Evolutionary conservation across 2,888 invertebrate species (phyloP).

Genomic region (Spilosoma lubricipeda): DNA sequence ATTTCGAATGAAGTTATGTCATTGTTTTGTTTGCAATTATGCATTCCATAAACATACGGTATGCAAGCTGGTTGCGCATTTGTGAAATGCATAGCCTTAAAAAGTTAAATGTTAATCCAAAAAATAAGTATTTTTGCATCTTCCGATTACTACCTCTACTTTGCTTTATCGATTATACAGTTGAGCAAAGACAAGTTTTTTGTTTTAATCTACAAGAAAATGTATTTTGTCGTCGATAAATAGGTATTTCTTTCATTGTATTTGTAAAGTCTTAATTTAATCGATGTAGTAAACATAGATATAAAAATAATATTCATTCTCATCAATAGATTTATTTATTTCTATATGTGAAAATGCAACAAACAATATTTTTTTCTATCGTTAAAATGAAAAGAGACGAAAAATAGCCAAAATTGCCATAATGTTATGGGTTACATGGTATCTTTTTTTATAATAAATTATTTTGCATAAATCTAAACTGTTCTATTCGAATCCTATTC

Average conservation of each 20-base stretch:
- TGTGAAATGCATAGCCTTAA: slow-evolving; percentile 3
- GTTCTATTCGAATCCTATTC: slow-evolving; percentile 40
- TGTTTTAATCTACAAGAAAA: slow-evolving; percentile 19
- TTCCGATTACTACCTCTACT: slow-evolving; percentile 58
- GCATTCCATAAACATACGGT: not conserved
- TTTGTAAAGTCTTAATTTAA: slow-evolving; percentile 28
- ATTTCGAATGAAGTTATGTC: not conserved
- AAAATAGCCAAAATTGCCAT: not conserved
- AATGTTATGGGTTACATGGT: not conserved
- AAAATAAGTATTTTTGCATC: slow-evolving; percentile 50
- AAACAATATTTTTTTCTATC: not conserved
- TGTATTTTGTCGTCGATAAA: slow-evolving; percentile 33
- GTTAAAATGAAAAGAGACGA: not conserved
- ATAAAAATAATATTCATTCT: too few species aligned
- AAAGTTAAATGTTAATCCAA: slow-evolving; percentile 34
- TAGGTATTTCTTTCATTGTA: slow-evolving; percentile 22
- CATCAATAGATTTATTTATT: not conserved
- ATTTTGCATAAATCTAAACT: slow-evolving; percentile 34
- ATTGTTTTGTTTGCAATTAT: not conserved
- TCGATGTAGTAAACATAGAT: slow-evolving; percentile 3
- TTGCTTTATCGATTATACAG: slow-evolving; percentile 36
- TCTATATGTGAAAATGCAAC: not conserved
- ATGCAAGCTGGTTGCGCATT: slow-evolving; percentile 6
- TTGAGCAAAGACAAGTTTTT: slow-evolving; percentile 22
- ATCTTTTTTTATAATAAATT: slow-evolving; percentile 5